Evolutionary conservation across 2,113 vertebrate species (phyloP).

Genomic region (Falcunculus frontatus): DNA sequence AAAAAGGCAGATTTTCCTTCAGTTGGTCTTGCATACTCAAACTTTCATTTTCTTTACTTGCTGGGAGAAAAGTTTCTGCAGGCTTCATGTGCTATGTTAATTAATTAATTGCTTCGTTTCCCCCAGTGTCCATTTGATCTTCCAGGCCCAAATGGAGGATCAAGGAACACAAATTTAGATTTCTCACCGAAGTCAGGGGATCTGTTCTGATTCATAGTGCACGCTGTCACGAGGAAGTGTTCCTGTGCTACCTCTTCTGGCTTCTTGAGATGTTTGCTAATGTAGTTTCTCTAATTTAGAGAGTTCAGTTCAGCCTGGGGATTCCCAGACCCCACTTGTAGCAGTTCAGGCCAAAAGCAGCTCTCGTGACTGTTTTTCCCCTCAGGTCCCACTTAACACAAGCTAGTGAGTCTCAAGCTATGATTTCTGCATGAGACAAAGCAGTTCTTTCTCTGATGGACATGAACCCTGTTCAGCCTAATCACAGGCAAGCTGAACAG

Average conservation of each 20-base stretch:
- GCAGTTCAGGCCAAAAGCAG: background rate
- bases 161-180: background rate
- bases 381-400: background rate
- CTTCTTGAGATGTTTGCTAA: conserved; percentile 1
- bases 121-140: background rate
- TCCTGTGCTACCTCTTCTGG: background rate
- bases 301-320: background rate
- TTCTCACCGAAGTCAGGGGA: background rate
- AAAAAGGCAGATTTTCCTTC: background rate
- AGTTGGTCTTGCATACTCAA: background rate
- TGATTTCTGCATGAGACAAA: background rate
- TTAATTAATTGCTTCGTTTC: background rate
- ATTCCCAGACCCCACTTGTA: background rate
- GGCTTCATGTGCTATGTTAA: background rate
- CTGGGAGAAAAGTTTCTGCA: background rate
- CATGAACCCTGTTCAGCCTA: background rate
- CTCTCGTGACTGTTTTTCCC: background rate
- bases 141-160: background rate
- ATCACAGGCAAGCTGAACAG: background rate
- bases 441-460: background rate
- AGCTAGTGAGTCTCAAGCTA: background rate
- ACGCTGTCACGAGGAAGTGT: background rate
- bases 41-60: background rate
- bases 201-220: background rate
- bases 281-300: background rate